Percentiles rank a stretch among this genome's conserved stretches.
These are phyloP conservation scores for Sycobia sp. DNA, from an alignment of 1,140 invertebrate species.

Conservation along the genomic window DNA sequence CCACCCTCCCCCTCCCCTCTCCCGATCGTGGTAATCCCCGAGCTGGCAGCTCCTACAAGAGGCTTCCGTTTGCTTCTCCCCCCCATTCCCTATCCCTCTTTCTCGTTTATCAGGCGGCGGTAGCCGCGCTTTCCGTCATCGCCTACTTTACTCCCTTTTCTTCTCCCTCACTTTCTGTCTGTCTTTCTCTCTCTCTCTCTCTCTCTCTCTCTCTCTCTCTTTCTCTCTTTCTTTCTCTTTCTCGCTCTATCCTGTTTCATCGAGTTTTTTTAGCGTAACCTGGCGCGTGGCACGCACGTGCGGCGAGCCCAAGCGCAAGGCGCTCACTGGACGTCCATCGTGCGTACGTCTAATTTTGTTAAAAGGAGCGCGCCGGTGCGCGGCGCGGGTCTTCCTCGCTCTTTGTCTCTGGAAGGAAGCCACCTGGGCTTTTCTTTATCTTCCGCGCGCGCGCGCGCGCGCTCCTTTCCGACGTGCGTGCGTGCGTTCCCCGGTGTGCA, in stretches of 20 bases:
- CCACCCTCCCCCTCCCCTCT: too few species aligned
- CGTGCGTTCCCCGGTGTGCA: too few species aligned
- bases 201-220: neutral
- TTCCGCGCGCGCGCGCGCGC: too few species aligned
- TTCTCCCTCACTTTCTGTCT: too few species aligned
- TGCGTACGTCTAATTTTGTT: conserved; percentile 38
- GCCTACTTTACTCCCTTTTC: neutral
- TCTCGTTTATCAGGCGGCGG: too few species aligned
- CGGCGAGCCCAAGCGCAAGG: neutral
- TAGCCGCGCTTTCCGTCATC: neutral
- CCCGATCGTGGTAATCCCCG: too few species aligned
- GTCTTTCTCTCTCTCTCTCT: neutral
- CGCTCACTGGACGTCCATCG: conserved; percentile 5
- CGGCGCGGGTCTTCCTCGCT: neutral
- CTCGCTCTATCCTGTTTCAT: neutral
- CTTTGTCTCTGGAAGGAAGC: conserved; percentile 5
- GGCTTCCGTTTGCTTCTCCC: too few species aligned
- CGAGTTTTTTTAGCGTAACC: neutral
- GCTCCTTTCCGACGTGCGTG: too few species aligned
- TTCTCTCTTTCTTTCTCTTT: neutral
- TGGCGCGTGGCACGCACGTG: neutral
- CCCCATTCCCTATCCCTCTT: too few species aligned
- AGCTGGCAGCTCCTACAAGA: too few species aligned
- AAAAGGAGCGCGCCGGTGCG: conserved; percentile 29
- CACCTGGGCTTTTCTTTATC: conserved; percentile 35